Base-by-base conservation (phyloP, 1,140 invertebrate genomes). In the Heliothis virescens region DNA sequence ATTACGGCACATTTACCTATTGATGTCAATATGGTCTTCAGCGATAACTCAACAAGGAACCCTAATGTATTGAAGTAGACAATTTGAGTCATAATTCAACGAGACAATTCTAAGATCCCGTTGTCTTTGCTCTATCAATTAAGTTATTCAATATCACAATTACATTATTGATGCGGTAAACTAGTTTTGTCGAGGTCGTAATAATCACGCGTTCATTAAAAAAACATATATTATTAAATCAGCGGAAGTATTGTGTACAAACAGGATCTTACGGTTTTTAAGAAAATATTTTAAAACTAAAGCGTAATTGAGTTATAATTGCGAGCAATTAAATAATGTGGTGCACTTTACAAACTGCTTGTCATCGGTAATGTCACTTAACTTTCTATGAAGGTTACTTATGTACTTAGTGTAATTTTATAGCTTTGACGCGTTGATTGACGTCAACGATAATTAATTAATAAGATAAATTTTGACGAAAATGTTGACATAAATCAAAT, bases 141-240 rank as follows among this genome's bases (percentile, higher is more conserved):
- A 26, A 57, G 21, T 26, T 65, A 62, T 62, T 13, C 16, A 16
- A 60, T 48, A 69, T 69, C 47, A 48, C 5, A 50, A 79, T 50
- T 12, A 69, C 55, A 71, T 50, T 71, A 79, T 71, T 79, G 63
- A 55, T 55, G 53, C 50, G 65, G 65, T 69, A 60, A 79, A 79
- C 76, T 15, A 60, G 76, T 79, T 79, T 79, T 1, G 2, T 41
- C 52, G 63, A 79, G 76, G 76, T 79, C 76, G 71, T 3, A 47
- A 15, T 29, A 12, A 26, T 74, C 16, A 52, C 16, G 47, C 9
- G 10, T 53, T n/a, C 16, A 52, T 21, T 29, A 26, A 9, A 53
- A 26, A 71, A 26, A 29, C 7, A 71, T 26, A 26, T 71, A n/a
- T 26, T n/a, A 53, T 29, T 26, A 26, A 52, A 53, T 21, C 11